Conservation (phyloP, 2,888 invertebrate species). For the Dolichopus griseipennis region DNA sequence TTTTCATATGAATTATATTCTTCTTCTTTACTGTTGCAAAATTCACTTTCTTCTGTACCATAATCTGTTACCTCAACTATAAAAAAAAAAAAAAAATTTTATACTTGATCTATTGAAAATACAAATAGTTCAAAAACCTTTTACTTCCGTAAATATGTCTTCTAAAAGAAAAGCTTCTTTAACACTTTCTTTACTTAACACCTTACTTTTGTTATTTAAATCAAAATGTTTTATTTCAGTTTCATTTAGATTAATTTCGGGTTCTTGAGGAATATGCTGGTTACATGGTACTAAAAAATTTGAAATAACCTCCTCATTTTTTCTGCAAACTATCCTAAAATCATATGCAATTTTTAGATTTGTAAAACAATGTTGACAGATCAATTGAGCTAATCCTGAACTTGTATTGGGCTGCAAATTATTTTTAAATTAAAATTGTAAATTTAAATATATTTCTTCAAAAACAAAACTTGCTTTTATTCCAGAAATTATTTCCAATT, state of each 20-base stretch:
- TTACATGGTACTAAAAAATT: not conserved
- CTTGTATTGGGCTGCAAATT: not conserved
- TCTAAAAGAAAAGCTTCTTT: not conserved
- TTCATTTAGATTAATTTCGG: not conserved
- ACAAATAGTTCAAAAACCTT: not conserved
- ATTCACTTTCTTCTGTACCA: not conserved
- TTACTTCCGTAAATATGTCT: not conserved
- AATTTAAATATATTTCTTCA: too few species aligned
- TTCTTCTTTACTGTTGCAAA: not conserved
- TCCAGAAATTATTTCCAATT: not conserved
- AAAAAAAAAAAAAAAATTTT: too few species aligned
- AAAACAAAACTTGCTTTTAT: not conserved
- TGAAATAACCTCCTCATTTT: not conserved
- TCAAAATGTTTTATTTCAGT: not conserved
- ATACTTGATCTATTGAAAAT: too few species aligned
- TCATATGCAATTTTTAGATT: not conserved
- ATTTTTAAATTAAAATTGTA: not conserved
- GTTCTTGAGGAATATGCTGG: not conserved
- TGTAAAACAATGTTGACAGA: not conserved
- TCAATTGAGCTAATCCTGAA: not conserved
- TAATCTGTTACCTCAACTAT: too few species aligned
- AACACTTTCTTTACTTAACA: not conserved
- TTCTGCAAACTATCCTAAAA: not conserved
- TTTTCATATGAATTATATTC: not conserved
- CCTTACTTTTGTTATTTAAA: not conserved